A percentile compares a stretch with the other conserved stretches of the same genome.
Evolutionary conservation across 2,888 invertebrate genomes (phyloP).

Genomic region (Phrixothrix hirtus): DNA sequence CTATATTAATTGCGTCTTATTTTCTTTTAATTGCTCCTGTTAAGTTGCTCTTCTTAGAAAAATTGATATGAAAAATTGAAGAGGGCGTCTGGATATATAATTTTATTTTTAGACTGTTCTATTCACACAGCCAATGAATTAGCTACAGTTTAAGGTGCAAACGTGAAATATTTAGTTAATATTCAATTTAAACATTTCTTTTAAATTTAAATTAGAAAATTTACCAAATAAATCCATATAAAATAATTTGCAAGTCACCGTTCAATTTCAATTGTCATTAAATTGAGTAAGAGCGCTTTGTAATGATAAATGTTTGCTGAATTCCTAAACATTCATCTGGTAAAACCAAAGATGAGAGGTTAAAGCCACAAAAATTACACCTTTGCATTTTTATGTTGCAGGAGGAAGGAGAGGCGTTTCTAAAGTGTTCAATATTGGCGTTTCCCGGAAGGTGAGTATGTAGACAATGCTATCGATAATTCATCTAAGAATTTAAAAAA

Average conservation of each 20-base stretch:
- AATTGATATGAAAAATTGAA: neutral
- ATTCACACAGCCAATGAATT: too few relatives aligned
- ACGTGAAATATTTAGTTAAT: too few relatives aligned
- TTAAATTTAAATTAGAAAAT: too few relatives aligned
- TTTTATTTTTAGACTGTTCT: neutral
- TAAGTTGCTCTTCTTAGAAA: neutral
- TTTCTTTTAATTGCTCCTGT: neutral
- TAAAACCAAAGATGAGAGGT: slow-evolving; percentile 22
- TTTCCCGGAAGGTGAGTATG: slow-evolving; percentile 28
- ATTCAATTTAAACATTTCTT: too few relatives aligned
- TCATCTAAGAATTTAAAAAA: slow-evolving; percentile 8
- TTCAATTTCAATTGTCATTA: neutral
- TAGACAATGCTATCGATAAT: slow-evolving; percentile 19
- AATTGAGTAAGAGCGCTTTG: slow-evolving; percentile 4
- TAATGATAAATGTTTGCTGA: slow-evolving; percentile 12
- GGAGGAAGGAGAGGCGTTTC: slow-evolving; percentile 25
- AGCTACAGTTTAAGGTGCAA: too few relatives aligned
- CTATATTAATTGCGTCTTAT: neutral
- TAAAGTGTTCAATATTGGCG: slow-evolving; percentile 17
- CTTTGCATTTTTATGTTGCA: slow-evolving; percentile 30
- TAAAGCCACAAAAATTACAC: slow-evolving; percentile 22
- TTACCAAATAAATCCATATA: too few relatives aligned
- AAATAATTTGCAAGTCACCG: too few relatives aligned
- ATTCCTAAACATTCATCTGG: slow-evolving; percentile 13
- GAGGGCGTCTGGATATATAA: neutral